A percentile compares a stretch with the other conserved stretches of the same genome.
Evolutionary conservation across 1,140 invertebrate species (phyloP).

Genomic region (Pseudomyrmex gracilis): DNA sequence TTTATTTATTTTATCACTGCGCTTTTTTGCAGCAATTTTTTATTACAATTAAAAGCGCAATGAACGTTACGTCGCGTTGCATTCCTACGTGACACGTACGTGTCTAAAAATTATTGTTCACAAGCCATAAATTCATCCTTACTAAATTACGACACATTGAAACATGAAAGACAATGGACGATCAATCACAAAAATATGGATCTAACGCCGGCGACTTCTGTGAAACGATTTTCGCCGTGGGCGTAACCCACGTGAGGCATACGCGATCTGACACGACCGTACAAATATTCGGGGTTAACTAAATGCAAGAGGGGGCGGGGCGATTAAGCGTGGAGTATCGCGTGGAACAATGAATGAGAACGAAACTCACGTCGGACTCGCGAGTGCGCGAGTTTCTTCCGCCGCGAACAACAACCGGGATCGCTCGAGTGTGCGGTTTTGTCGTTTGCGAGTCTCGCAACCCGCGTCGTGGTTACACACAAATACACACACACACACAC

Average conservation of each 20-base stretch:
- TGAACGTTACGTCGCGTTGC: no score
- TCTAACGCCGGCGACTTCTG: neutral
- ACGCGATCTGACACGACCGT: slow-evolving; percentile 30
- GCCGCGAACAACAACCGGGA: slow-evolving; percentile 19
- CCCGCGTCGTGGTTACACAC: slow-evolving; percentile 53
- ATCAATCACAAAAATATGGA: no score
- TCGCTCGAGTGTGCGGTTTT: slow-evolving; percentile 12
- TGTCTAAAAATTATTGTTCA: no score
- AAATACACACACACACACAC: slow-evolving; percentile 28
- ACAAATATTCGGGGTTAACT: slow-evolving; percentile 51
- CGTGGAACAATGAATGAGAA: slow-evolving; percentile 28
- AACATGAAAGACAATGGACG: no score
- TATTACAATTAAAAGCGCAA: no score
- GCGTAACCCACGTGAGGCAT: neutral
- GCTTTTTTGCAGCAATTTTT: no score
- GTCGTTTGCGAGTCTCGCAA: slow-evolving; percentile 56
- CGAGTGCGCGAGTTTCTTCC: slow-evolving; percentile 19
- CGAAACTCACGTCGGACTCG: neutral
- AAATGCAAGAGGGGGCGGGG: slow-evolving; percentile 41
- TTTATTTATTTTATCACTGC: no score
- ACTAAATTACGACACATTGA: no score
- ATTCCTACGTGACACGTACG: no score
- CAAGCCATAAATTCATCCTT: no score
- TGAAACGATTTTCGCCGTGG: slow-evolving; percentile 17
- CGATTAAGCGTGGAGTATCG: slow-evolving; percentile 46